Base-by-base conservation (phyloP, 2,888 invertebrate species). In the Pandemis corylana region DNA sequence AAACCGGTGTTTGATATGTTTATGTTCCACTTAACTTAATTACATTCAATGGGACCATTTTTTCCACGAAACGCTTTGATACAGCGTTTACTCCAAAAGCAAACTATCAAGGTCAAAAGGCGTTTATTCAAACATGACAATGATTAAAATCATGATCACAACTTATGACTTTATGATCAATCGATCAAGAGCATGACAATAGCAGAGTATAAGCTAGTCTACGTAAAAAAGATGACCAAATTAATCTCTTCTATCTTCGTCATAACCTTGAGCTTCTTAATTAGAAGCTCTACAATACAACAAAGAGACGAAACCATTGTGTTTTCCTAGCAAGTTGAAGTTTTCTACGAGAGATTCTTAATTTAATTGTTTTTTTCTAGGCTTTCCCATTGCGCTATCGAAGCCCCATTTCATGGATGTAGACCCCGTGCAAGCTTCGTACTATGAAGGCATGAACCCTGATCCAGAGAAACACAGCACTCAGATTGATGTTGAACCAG, bases 311-410 rank as follows among this genome's bases (percentile, higher is more conserved):
- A 2, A 2, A 36, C 28, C 28, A 36, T 36, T 36, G 28, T 36
- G 28, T 36, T 36, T 36, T 36, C 28, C 4, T 36, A 20, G 1
- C 9, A 7, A 51, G 12, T n/a, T 12, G 5, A n/a, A 5, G 1
- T 51, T n/a, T 5, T 51, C 4, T 2, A 12, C 6, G n/a, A 51
- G 5, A 7, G 6, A n/a, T n/a, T 13, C 51, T 62, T 15, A 42
- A 63, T 42, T 42, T 7, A 15, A 3, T n/a, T 63, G 1, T 15
- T 20, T 20, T 49, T 51, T 51, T 51, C 5, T 51, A 96, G 96
- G 95, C 80, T 96, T 97, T 71, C 97, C 97, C 0, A 96, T 97
- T 1, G 95, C 96, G 0, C 84, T 97, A 42, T 97, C 97, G 0
- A 93, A 94, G 74, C 92, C 93, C 0, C 93, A 93, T 56, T 97